Conservation (phyloP, 2,888 invertebrate genomes). For the Hymenopus coronatus region DNA sequence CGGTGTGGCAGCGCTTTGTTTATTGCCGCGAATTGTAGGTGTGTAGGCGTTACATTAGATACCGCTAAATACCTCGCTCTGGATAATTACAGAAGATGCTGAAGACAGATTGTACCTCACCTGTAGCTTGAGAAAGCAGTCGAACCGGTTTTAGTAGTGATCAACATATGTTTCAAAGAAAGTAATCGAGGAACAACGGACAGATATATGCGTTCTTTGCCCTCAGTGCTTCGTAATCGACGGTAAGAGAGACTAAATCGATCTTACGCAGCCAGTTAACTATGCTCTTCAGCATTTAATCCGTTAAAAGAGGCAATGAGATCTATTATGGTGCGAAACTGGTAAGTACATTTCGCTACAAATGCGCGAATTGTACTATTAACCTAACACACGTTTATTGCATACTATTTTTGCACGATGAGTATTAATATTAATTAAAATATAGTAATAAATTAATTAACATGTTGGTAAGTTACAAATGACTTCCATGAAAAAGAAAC, state of each 20-base stretch:
- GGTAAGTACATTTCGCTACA: no score
- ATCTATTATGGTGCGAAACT: no score
- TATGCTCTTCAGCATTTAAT: no score
- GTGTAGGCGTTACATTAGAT: not conserved
- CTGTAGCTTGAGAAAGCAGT: not conserved
- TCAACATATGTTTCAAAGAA: not conserved
- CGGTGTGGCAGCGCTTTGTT: not conserved
- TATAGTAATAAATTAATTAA: no score
- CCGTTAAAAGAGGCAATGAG: no score
- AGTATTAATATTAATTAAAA: no score
- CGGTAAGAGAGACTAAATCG: not conserved
- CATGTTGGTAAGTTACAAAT: no score
- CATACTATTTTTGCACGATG: no score
- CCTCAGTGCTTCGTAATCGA: not conserved
- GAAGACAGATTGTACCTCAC: not conserved
- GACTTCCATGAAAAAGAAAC: no score
- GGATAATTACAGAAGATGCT: not conserved
- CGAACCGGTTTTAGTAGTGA: not conserved
- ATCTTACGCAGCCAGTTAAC: no score
- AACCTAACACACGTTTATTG: no score
- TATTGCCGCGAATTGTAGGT: not conserved
- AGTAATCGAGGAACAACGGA: not conserved
- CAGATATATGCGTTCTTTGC: not conserved
- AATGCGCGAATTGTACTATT: no score
- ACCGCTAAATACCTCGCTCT: not conserved